A percentile compares a stretch with the other conserved stretches of the same genome.
Evolutionary conservation across 2,797 vertebrate genomes (phyloP).

Genomic region (Anniella stebbinsi): DNA sequence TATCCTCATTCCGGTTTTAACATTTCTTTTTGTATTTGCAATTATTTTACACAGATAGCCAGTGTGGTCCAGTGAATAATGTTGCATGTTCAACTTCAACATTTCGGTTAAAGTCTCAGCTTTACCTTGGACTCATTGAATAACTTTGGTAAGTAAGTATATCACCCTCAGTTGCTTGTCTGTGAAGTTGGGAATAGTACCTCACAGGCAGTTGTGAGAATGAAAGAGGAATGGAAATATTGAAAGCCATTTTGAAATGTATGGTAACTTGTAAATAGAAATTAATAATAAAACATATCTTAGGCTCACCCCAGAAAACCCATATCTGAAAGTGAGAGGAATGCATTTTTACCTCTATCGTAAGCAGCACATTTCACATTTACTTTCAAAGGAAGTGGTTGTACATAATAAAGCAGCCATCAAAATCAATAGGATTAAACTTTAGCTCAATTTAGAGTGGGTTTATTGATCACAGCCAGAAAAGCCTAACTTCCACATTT

Average conservation of each 20-base stretch:
- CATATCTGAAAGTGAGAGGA: neutral
- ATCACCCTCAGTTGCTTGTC: neutral
- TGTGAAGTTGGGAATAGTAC: neutral
- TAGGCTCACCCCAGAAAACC: neutral
- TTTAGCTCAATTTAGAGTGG: neutral
- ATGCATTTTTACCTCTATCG: neutral
- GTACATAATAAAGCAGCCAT: neutral
- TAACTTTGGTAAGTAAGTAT: neutral
- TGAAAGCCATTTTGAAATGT: neutral
- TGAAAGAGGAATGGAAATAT: neutral
- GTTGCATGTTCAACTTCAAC: neutral
- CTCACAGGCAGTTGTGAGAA: neutral
- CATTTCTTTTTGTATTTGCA: too few relatives aligned
- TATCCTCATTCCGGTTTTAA: too few relatives aligned
- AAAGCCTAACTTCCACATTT: neutral
- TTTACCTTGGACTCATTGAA: neutral
- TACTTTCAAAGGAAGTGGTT: neutral
- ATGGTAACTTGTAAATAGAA: neutral
- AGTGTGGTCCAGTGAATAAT: neutral
- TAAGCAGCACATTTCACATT: neutral
- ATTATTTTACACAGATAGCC: too few relatives aligned
- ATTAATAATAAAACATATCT: neutral
- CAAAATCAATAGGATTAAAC: neutral
- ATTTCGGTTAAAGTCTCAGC: neutral
- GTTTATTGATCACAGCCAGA: neutral